Base-by-base conservation (phyloP, 2,113 vertebrate species). In the Ceyx cyanopectus region DNA sequence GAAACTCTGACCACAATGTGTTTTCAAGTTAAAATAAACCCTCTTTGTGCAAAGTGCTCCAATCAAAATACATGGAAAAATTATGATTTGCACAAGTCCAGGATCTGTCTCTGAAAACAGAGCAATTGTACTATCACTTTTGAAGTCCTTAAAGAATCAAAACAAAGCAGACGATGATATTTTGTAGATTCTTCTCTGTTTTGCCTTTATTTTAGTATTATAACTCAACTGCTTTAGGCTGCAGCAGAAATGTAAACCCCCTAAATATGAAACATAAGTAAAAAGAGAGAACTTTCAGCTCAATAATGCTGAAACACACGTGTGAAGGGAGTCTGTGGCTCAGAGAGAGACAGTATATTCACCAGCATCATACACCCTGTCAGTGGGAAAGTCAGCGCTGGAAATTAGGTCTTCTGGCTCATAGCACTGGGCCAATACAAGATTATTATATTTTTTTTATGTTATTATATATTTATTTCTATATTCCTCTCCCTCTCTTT, bases 271-370 rank as follows among this genome's bases (percentile, higher is more conserved):
- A 92, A 69, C 7, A 20, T 23, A 62, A 50, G 32, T 69, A 80
- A 66, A 62, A 91, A 65, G 67, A 57, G 32, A 60, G 50, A 69
- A 27, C 60, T 82, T 80, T 87, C n/a, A 51, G 72, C 60, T 76
- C 0, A 0, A 1, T 81, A 68, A 18, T 29, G 40, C 45, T 91
- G 81, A 66, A 76, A 60, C n/a, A 20, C 20, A 16, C 0, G 0
- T 29, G 50, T 32, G 74, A 69, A 70, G 67, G 54, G 45, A 17
- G 37, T 76, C 45, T 68, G 51, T 46, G 86, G 19, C 73, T 76
- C 61, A 46, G 76, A 72, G 30, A 32, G 45, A 73, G 9, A 21
- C 34, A 22, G 48, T 10, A 37, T 8, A 51, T 62, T 90, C 20
- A n/a, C 54, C 48, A 23, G 3, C 23, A 8, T 54, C 18, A 7